Percentiles rank a stretch among this genome's conserved stretches.
Conservation (phyloP, 2,113 vertebrate genomes). For the Neodontobutis hainanensis region DNA sequence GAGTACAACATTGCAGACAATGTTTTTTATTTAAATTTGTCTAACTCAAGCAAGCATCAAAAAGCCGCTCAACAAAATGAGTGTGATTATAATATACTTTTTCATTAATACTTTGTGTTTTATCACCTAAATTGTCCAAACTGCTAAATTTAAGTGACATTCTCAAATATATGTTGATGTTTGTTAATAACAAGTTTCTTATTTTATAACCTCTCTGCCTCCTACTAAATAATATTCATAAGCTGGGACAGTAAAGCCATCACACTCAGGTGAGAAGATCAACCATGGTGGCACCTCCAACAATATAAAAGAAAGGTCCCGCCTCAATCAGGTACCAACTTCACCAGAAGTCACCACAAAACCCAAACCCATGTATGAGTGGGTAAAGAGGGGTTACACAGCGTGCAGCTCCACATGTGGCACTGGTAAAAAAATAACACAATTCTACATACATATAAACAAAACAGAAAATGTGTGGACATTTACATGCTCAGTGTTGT, state of each 20-base stretch:
- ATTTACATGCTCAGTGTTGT: conserved; percentile 9
- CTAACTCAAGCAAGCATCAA: too few relatives aligned
- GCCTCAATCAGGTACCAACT: conserved; percentile 51
- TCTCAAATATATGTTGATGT: neutral
- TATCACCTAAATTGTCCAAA: too few relatives aligned
- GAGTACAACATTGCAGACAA: too few relatives aligned
- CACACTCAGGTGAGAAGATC: conserved; percentile 24
- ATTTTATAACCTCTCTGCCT: too few relatives aligned
- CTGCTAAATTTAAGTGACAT: neutral
- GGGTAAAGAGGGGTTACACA: conserved; percentile 49
- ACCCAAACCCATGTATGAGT: conserved; percentile 45
- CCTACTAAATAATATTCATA: neutral
- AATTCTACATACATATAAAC: neutral
- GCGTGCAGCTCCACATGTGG: conserved; percentile 74
- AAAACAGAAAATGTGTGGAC: neutral
- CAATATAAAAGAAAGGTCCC: conserved; percentile 38
- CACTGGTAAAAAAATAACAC: conserved; percentile 52
- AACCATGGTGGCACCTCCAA: conserved; percentile 31
- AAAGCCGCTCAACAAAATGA: too few relatives aligned
- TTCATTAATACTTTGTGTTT: too few relatives aligned
- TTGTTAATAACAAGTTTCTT: neutral
- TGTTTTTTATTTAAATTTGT: too few relatives aligned
- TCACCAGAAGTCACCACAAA: conserved; percentile 26
- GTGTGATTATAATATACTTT: too few relatives aligned
- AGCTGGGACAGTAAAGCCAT: conserved; percentile 38